These are phyloP conservation scores for Dromiciops gliroides DNA, from an alignment of 2,113 vertebrate species.

Conservation along the genomic window DNA sequence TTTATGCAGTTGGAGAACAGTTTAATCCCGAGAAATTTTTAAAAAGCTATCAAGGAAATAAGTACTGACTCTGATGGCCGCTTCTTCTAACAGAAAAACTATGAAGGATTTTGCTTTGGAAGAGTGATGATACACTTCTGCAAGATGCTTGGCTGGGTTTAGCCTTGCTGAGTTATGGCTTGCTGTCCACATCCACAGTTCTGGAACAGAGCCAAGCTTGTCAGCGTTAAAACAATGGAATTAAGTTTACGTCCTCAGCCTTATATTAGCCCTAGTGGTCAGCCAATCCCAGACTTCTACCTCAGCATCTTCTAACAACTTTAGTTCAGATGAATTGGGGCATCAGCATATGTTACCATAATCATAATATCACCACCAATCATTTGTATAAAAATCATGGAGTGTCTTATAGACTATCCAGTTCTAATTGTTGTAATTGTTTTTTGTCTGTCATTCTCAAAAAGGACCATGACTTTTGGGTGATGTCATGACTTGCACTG, in stretches of 20 bases:
- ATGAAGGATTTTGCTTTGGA: not conserved
- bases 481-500: too few relatives aligned
- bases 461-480: too few relatives aligned
- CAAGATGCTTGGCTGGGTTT: not conserved
- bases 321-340: not conserved
- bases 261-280: not conserved
- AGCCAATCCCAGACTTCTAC: not conserved
- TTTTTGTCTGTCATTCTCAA: too few relatives aligned
- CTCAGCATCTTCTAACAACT: not conserved
- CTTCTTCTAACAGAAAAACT: not conserved
- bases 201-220: not conserved
- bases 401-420: not conserved
- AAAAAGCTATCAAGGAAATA: not conserved
- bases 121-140: not conserved
- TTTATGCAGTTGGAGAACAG: not conserved
- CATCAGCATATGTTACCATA: not conserved
- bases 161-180: not conserved
- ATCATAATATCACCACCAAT: not conserved
- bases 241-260: not conserved
- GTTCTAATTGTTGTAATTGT: too few relatives aligned
- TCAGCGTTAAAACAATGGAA: too few relatives aligned
- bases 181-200: not conserved
- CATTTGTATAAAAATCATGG: too few relatives aligned
- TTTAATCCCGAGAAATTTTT: not conserved
- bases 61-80: not conserved